Conservation (phyloP, 2,797 vertebrate genomes). For the Cryptoblepharus egeriae region DNA sequence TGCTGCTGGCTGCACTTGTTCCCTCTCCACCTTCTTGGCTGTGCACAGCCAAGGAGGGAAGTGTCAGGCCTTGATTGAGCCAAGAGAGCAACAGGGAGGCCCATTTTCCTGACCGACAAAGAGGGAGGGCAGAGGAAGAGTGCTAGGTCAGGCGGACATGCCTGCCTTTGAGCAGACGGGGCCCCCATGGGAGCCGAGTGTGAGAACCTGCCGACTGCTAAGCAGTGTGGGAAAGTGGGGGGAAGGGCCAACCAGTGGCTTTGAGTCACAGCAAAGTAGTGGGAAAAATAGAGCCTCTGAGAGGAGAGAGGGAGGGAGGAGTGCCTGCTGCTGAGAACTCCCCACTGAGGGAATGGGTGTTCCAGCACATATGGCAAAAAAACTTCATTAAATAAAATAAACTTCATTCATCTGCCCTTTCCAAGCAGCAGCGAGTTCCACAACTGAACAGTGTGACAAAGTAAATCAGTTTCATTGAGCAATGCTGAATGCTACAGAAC, state of each 20-base stretch:
- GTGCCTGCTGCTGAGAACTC: conserved; percentile 23
- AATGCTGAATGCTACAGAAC: too few relatives aligned
- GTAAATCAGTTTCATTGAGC: background rate
- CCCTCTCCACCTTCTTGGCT: background rate
- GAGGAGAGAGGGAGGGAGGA: conserved; percentile 54
- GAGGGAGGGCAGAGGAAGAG: conserved; percentile 8
- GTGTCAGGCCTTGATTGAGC: background rate
- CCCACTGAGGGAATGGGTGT: background rate
- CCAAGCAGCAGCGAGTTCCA: background rate
- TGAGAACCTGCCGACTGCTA: conserved; percentile 70
- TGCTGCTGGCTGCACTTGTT: background rate
- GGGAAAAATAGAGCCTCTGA: conserved; percentile 9
- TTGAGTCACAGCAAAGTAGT: conserved; percentile 41
- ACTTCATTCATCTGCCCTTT: too few relatives aligned
- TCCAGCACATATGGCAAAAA: background rate
- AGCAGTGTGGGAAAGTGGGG: conserved; percentile 75
- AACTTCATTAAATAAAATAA: too few relatives aligned
- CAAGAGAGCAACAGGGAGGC: background rate
- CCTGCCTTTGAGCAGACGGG: conserved; percentile 26
- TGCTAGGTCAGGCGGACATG: conserved; percentile 15
- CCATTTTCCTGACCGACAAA: conserved; percentile 58
- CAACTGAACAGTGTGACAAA: background rate
- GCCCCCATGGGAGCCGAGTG: conserved; percentile 53
- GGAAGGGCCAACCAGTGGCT: conserved; percentile 63
- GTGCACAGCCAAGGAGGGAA: background rate